phyloP scores from a whole-genome alignment of 2,888 invertebrate genomes.

The Sclerodermus sp. region DNA sequence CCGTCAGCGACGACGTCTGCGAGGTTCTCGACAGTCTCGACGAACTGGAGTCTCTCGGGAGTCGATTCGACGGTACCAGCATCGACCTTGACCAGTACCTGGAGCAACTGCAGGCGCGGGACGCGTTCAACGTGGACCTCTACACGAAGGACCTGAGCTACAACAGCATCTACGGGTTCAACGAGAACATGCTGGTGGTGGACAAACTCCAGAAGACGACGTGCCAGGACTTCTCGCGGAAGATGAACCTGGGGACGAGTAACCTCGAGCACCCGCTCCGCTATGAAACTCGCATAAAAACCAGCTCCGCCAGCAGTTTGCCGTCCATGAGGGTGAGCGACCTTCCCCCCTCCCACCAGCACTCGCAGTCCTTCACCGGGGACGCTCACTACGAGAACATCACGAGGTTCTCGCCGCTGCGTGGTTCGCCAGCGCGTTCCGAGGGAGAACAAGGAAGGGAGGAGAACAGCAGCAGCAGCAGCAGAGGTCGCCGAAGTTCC shows the following conservation, averaged over 20 bases:
- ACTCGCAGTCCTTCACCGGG: conserved; percentile 53
- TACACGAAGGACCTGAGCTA: conserved; percentile 52
- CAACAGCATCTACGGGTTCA: conserved; percentile 50
- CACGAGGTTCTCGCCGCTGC: conserved; percentile 43
- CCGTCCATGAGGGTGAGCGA: conserved; percentile 53
- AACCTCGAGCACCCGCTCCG: conserved; percentile 38
- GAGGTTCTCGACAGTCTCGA: conserved; percentile 63
- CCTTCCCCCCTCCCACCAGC: conserved; percentile 43
- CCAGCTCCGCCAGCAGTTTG: conserved; percentile 50
- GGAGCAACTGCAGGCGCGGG: conserved; percentile 65
- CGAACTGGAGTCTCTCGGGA: conserved; percentile 66
- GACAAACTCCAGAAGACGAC: conserved; percentile 41
- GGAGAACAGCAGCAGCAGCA: conserved; percentile 13
- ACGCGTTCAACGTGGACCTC: conserved; percentile 53
- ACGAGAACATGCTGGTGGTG: conserved; percentile 43
- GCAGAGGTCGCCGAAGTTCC: conserved; percentile 16
- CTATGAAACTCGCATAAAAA: conserved; percentile 40
- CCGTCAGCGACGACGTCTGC: conserved; percentile 70
- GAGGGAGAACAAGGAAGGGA: conserved; percentile 28
- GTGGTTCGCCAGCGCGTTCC: conserved; percentile 31
- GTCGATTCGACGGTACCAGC: conserved; percentile 63
- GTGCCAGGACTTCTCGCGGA: conserved; percentile 34
- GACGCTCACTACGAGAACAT: conserved; percentile 52
- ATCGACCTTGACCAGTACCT: conserved; percentile 72
- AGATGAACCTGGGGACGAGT: conserved; percentile 15